A percentile compares a stretch with the other conserved stretches of the same genome.
These are phyloP conservation scores for Chionoecetes opilio DNA, from an alignment of 1,140 invertebrate species.

Conservation along the genomic window DNA sequence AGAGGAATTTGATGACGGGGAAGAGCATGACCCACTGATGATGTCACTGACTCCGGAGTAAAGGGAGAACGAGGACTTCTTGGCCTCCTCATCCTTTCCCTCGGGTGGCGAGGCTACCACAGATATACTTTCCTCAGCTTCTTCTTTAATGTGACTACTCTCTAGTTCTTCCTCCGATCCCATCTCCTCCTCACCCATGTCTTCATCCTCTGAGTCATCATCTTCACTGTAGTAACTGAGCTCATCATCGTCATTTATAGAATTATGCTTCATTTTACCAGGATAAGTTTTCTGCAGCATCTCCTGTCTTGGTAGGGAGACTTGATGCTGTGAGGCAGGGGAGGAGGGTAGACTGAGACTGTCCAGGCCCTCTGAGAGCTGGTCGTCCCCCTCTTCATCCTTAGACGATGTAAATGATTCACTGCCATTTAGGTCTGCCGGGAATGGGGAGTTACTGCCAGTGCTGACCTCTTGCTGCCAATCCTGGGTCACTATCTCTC, in stretches of 20 bases:
- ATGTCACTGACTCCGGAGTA: constrained; percentile 76
- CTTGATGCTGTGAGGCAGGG: not conserved
- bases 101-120: not conserved
- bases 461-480: constrained; percentile 30
- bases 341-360: not conserved
- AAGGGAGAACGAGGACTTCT: constrained; percentile 54
- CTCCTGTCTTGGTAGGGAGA: not conserved
- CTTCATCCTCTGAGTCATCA: constrained; percentile 28
- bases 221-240: constrained; percentile 56
- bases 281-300: not conserved
- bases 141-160: not conserved
- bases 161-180: constrained; percentile 45
- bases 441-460: not conserved
- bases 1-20: constrained; percentile 53
- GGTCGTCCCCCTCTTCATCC: constrained; percentile 10
- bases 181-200: constrained; percentile 52
- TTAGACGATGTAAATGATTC: not conserved
- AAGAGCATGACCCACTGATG: constrained; percentile 59
- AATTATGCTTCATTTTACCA: not conserved
- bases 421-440: constrained; percentile 47
- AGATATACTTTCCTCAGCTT: constrained; percentile 47
- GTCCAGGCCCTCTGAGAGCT: constrained; percentile 3
- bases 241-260: constrained; percentile 41
- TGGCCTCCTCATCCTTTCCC: constrained; percentile 39
- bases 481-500: not conserved